Conservation (phyloP, 2,113 vertebrate species). For the Marcusenius ussheri region DNA sequence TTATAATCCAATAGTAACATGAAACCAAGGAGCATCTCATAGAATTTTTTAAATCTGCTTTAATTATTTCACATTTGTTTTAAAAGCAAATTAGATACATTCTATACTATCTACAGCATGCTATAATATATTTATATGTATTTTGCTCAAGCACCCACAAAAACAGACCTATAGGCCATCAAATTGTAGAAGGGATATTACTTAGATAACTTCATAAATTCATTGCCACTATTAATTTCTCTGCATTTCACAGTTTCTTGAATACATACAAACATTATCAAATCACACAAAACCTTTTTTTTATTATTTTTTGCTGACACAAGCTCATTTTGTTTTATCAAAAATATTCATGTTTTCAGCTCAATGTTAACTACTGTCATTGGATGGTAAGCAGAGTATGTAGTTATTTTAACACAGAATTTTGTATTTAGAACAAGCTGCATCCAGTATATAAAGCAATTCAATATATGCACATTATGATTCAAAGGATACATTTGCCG, state of each 20-base stretch:
- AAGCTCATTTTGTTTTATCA: not conserved
- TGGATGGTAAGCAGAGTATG: not conserved
- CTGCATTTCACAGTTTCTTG: not conserved
- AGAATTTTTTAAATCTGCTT: not conserved
- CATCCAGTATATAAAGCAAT: not conserved
- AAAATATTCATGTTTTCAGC: not conserved
- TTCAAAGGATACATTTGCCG: not conserved
- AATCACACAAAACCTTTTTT: not conserved
- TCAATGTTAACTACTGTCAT: not conserved
- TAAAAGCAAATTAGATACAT: not conserved
- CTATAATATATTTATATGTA: not conserved
- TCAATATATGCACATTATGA: not conserved
- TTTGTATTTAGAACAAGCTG: not conserved
- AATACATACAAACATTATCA: not conserved
- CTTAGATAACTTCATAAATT: not conserved
- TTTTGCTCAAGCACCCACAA: not conserved
- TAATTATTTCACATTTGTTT: slow-evolving; percentile 12
- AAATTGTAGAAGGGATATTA: not conserved
- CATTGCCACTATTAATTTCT: not conserved
- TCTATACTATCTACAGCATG: slow-evolving; percentile 10
- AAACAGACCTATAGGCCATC: not conserved
- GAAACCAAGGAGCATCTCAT: not conserved
- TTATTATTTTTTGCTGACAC: not conserved
- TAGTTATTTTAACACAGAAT: not conserved
- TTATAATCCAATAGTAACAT: slow-evolving; percentile 4